phyloP scores from a whole-genome alignment of 2,888 invertebrate species.

The Pyrochroa serraticornis region DNA sequence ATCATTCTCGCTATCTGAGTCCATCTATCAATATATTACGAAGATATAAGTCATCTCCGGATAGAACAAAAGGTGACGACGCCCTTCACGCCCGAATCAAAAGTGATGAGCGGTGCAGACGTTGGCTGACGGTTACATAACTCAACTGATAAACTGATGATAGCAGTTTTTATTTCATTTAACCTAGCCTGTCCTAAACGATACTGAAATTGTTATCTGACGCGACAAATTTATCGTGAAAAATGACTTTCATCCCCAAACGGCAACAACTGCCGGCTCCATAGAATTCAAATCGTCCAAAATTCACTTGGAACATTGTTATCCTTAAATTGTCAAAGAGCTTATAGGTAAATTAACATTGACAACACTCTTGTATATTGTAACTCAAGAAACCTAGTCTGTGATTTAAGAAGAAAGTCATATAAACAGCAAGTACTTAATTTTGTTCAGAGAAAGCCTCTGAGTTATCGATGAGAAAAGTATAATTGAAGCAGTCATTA shows the following conservation, averaged over 20 bases:
- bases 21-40: slow-evolving; percentile 47
- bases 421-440: too few relatives aligned
- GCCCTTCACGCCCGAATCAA: slow-evolving; percentile 26
- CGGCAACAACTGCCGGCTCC: too few relatives aligned
- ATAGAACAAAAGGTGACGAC: slow-evolving; percentile 37
- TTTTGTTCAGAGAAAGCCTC: too few relatives aligned
- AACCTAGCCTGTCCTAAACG: slow-evolving; percentile 19
- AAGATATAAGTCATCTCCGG: slow-evolving; percentile 43
- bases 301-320: too few relatives aligned
- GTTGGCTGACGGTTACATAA: slow-evolving; percentile 21
- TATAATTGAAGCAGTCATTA: too few relatives aligned
- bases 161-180: slow-evolving; percentile 26
- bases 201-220: slow-evolving; percentile 21
- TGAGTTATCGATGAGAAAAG: too few relatives aligned
- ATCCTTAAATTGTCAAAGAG: too few relatives aligned
- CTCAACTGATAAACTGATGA: slow-evolving; percentile 17
- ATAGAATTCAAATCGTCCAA: too few relatives aligned
- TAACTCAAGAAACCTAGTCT: too few relatives aligned
- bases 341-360: too few relatives aligned
- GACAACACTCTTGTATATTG: too few relatives aligned
- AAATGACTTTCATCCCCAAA: not conserved
- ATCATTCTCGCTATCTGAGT: slow-evolving; percentile 43
- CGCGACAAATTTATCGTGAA: slow-evolving; percentile 18
- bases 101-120: slow-evolving; percentile 25
- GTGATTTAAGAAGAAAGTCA: too few relatives aligned